Conservation (phyloP, 2,888 invertebrate genomes). For the Troides helena region DNA sequence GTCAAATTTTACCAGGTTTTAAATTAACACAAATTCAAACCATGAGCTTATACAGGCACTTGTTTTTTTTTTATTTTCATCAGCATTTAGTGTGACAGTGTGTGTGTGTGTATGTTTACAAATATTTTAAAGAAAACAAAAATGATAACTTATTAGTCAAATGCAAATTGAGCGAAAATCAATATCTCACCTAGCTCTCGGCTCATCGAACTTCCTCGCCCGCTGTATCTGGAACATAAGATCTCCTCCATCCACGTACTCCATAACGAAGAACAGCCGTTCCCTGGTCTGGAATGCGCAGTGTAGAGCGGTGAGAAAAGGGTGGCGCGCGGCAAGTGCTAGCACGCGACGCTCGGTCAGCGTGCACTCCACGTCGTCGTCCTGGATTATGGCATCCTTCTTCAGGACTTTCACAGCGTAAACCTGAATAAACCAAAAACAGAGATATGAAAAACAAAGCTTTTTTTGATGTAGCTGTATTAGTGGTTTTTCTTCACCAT, state of each 20-base stretch:
- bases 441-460: no score
- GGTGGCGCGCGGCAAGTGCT: slow-evolving; percentile 97
- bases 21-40: no score
- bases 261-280: slow-evolving; percentile 99
- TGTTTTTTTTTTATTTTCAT: no score
- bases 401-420: slow-evolving; percentile 94
- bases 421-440: slow-evolving; percentile 66
- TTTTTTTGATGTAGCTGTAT: no score
- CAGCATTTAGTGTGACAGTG: no score
- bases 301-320: slow-evolving; percentile 97
- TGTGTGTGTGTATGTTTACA: no score
- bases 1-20: no score
- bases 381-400: slow-evolving; percentile 98
- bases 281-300: slow-evolving; percentile 98
- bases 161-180: no score
- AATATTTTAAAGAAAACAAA: no score
- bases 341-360: slow-evolving; percentile 99
- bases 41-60: no score
- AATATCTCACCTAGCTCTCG: slow-evolving; percentile 87
- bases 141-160: no score
- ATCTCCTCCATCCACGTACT: slow-evolving; percentile 98
- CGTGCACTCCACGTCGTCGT: slow-evolving; percentile 99
- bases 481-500: no score
- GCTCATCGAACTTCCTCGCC: slow-evolving; percentile 98
- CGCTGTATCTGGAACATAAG: slow-evolving; percentile 99